A percentile compares a stretch with the other conserved stretches of the same genome.
These are phyloP conservation scores for Tinamus major DNA, from an alignment of 2,797 vertebrate species.

Conservation along the genomic window DNA sequence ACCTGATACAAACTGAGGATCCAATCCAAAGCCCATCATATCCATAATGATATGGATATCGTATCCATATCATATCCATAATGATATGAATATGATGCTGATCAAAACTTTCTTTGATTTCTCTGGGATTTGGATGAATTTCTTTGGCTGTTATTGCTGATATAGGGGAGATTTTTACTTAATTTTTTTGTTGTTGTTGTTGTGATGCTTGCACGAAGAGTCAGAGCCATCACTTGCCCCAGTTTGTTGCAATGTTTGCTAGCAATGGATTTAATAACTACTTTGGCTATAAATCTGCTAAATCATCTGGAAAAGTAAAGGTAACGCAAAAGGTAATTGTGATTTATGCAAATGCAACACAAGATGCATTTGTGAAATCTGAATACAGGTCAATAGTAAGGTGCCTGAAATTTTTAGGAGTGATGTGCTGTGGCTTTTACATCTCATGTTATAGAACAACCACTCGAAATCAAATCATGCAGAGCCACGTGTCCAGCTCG, in stretches of 20 bases:
- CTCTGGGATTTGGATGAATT: conserved; percentile 9
- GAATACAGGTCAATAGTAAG: conserved; percentile 15
- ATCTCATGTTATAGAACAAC: neutral
- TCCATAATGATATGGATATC: neutral
- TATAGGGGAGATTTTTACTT: neutral
- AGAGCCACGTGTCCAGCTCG: rapidly evolving
- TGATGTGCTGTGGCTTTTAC: neutral
- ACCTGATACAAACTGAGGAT: neutral
- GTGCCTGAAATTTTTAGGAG: neutral
- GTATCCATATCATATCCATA: neutral
- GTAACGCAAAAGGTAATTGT: conserved; percentile 39
- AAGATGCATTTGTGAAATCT: neutral
- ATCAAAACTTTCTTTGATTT: neutral
- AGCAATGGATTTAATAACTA: neutral
- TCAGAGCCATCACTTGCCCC: neutral
- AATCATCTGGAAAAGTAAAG: conserved; percentile 27
- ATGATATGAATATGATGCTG: too few species aligned
- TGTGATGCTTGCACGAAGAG: neutral
- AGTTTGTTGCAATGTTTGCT: conserved; percentile 30
- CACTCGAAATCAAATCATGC: neutral
- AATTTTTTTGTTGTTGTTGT: neutral
- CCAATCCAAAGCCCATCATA: neutral
- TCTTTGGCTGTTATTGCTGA: neutral
- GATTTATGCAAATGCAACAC: conserved; percentile 23
- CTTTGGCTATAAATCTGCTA: conserved; percentile 32